These are phyloP conservation scores for Tetramorium bicarinatum DNA, from an alignment of 2,888 invertebrate genomes.

Conservation along the genomic window DNA sequence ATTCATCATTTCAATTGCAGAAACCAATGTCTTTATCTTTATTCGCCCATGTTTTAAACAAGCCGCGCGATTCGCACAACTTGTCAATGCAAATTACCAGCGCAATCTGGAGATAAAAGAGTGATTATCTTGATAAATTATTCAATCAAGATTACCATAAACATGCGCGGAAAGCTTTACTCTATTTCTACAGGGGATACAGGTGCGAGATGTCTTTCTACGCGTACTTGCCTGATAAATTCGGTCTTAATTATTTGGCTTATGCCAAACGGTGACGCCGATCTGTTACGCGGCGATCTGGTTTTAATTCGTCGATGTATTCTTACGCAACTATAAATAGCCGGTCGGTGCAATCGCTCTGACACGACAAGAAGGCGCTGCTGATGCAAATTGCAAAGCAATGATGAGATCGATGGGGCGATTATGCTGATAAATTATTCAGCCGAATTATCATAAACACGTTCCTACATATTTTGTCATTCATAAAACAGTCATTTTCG, in stretches of 20 bases:
- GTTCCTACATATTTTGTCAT: conserved; percentile 46
- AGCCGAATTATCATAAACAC: conserved; percentile 44
- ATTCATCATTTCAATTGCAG: conserved; percentile 45
- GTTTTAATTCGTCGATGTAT: conserved; percentile 38
- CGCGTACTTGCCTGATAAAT: conserved; percentile 20
- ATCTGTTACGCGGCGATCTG: conserved; percentile 1
- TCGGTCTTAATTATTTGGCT: conserved; percentile 35
- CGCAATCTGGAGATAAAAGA: conserved; percentile 40
- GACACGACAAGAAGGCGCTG: conserved; percentile 21
- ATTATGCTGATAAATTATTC: conserved; percentile 51
- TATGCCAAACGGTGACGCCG: not conserved
- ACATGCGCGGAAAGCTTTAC: conserved; percentile 28
- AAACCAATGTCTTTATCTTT: conserved; percentile 32
- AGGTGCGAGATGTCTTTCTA: conserved; percentile 35
- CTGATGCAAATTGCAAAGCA: conserved; percentile 43
- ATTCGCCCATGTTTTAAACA: conserved; percentile 36
- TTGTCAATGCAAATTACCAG: conserved; percentile 51
- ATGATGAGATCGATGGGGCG: conserved; percentile 40
- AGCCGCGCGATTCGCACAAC: conserved; percentile 27
- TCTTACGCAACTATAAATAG: conserved; percentile 33
- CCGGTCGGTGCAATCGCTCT: not conserved
- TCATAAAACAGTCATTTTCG: conserved; percentile 4
- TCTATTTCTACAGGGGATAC: conserved; percentile 31
- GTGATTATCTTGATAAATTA: conserved; percentile 62
- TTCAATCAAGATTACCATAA: conserved; percentile 56